Conservation (phyloP, 2,888 invertebrate genomes). For the Cyrtodaria siliqua region DNA sequence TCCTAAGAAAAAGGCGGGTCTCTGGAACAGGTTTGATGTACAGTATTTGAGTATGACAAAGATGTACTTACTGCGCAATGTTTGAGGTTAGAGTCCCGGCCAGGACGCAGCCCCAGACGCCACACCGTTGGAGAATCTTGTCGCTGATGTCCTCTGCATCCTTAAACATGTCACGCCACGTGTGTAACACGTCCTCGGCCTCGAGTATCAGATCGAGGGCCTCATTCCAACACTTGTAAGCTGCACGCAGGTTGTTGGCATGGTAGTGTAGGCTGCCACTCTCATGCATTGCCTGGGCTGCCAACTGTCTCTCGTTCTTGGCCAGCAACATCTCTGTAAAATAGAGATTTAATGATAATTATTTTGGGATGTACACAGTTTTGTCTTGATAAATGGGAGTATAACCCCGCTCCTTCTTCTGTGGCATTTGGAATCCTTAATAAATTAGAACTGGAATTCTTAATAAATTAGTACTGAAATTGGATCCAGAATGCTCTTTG, state of each 20-base stretch:
- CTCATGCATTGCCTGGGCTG: constrained; percentile 85
- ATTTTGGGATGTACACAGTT: too few relatives aligned
- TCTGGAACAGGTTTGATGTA: too few relatives aligned
- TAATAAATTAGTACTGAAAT: too few relatives aligned
- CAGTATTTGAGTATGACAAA: too few relatives aligned
- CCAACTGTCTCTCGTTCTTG: constrained; percentile 81
- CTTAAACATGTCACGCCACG: constrained; percentile 76
- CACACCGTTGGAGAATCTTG: constrained; percentile 81
- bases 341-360: too few relatives aligned
- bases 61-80: constrained; percentile 84
- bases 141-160: constrained; percentile 73
- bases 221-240: constrained; percentile 84
- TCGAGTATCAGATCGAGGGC: constrained; percentile 82
- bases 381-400: too few relatives aligned
- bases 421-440: too few relatives aligned
- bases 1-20: too few relatives aligned
- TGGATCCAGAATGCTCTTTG: too few relatives aligned
- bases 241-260: constrained; percentile 80
- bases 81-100: constrained; percentile 84
- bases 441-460: too few relatives aligned
- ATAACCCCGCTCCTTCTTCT: too few relatives aligned
- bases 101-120: constrained; percentile 85
- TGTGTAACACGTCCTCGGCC: constrained; percentile 77
- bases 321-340: constrained; percentile 82
- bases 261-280: constrained; percentile 84